These are phyloP conservation scores for Microctenopoma stevenorrisi DNA, from an alignment of 2,797 vertebrate species.

Conservation along the genomic window DNA sequence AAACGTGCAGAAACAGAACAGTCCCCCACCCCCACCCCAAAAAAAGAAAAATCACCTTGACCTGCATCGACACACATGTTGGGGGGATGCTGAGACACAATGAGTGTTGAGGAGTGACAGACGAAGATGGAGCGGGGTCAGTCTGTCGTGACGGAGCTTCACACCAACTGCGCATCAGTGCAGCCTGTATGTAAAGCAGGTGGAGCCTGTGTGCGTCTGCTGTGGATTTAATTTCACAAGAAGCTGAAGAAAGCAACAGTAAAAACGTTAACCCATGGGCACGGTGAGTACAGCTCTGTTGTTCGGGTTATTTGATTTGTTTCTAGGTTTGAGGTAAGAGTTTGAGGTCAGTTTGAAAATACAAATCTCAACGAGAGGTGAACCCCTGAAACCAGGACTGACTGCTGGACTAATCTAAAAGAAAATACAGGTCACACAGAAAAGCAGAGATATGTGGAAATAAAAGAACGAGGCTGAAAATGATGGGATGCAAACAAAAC, in stretches of 20 bases:
- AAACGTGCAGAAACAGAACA: not conserved
- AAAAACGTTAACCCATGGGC: conserved; percentile 46
- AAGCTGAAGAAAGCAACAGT: not conserved
- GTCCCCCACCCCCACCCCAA: not conserved
- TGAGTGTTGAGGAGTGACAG: accelerated
- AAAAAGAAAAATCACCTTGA: not conserved
- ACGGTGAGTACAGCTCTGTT: conserved; percentile 49
- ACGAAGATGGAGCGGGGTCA: not conserved
- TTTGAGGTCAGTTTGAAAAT: too few species aligned
- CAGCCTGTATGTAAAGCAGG: conserved; percentile 63
- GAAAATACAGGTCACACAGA: too few species aligned
- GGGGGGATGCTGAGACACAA: not conserved
- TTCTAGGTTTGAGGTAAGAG: too few species aligned
- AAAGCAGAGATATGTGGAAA: too few species aligned
- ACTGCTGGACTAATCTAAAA: too few species aligned
- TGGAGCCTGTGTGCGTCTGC: not conserved
- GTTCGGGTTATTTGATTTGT: not conserved
- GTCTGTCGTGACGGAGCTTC: conserved; percentile 24
- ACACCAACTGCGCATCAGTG: not conserved
- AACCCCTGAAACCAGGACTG: too few species aligned
- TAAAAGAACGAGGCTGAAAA: too few species aligned
- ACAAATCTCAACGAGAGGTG: too few species aligned
- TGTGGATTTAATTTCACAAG: conserved; percentile 13
- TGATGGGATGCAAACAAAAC: too few species aligned
- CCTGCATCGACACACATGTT: not conserved